Conservation (phyloP, 1,140 invertebrate species). For the Eumaeus atala region DNA sequence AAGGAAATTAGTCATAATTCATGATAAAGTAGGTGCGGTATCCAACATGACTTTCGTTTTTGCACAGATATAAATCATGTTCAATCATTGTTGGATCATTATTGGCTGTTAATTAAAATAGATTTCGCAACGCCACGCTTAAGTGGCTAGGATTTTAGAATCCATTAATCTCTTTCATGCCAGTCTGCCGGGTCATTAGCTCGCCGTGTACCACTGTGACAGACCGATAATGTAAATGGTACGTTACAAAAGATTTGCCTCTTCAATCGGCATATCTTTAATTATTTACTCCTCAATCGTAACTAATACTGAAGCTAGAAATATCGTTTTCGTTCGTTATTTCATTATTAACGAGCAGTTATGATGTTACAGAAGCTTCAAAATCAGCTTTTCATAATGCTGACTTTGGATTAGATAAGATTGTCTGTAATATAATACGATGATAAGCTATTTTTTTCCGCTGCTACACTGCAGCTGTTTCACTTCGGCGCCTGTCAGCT, state of each 20-base stretch:
- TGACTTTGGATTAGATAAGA: no score
- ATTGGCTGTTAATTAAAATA: conserved; percentile 1
- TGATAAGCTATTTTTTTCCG: no score
- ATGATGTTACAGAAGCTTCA: no score
- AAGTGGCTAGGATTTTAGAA: conserved; percentile 1
- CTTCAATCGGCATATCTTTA: no score
- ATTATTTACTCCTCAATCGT: conserved; percentile 9
- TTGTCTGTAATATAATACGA: no score
- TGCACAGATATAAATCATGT: not conserved
- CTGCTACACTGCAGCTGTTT: no score
- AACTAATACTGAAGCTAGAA: no score
- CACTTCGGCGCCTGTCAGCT: no score
- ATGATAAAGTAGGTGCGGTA: not conserved
- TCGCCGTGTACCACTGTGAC: conserved; percentile 13
- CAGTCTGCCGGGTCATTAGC: conserved; percentile 1
- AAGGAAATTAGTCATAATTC: not conserved
- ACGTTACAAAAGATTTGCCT: not conserved
- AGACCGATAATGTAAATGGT: not conserved
- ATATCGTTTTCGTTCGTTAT: no score
- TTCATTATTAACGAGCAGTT: no score
- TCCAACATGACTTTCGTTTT: conserved; percentile 4
- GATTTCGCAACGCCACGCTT: not conserved
- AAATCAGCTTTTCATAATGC: no score
- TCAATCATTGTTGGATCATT: not conserved
- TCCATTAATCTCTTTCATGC: conserved; percentile 6